Percentiles rank a stretch among this genome's conserved stretches.
phyloP scores from a whole-genome alignment of 2,797 vertebrate genomes.

The Orientallactaga sibirica region DNA sequence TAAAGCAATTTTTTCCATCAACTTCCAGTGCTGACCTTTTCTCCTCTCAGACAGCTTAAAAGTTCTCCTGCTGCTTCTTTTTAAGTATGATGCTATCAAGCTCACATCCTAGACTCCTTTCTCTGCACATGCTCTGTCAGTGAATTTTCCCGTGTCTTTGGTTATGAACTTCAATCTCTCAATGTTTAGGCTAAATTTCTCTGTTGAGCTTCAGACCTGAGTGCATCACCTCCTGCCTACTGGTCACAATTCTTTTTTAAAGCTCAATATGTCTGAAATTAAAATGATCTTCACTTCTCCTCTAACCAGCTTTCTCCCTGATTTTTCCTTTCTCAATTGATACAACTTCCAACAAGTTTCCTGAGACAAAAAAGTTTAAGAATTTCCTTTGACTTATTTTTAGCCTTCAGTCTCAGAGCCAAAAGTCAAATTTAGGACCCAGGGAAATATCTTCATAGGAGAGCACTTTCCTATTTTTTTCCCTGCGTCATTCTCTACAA shows the following conservation, averaged over 20 bases:
- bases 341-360: background rate
- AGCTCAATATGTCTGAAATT: background rate
- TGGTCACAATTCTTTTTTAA: background rate
- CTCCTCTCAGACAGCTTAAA: background rate
- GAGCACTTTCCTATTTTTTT: background rate
- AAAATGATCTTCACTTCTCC: background rate
- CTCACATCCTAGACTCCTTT: background rate
- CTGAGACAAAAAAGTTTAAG: background rate
- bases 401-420: background rate
- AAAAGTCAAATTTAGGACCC: background rate
- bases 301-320: background rate
- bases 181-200: background rate
- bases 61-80: background rate
- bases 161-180: background rate
- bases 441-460: too few species aligned
- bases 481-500: background rate
- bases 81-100: background rate
- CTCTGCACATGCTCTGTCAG: background rate
- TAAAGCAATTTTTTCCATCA: background rate
- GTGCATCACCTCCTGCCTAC: background rate
- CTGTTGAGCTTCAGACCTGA: background rate
- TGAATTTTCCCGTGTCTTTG: background rate
- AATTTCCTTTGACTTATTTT: background rate
- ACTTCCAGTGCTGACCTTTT: background rate
- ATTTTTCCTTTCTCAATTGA: background rate